phyloP scores from a whole-genome alignment of 2,888 invertebrate genomes.

The Parnassius orleans region DNA sequence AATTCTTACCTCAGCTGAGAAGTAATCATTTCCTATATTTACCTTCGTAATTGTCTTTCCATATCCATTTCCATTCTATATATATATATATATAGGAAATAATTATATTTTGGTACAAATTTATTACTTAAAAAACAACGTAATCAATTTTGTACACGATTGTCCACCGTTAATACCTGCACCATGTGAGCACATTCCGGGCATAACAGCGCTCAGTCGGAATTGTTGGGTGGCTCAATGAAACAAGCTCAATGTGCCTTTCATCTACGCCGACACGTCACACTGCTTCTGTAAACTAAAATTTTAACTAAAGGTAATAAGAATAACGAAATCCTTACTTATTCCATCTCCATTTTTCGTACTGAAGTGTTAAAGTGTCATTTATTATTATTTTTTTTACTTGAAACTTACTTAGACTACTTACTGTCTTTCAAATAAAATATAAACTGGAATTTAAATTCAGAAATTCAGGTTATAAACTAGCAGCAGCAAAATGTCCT shows the following conservation, averaged over 20 bases:
- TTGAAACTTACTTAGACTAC: no score
- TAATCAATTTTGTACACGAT: slow-evolving; percentile 32
- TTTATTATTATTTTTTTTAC: no score
- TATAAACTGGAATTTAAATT: neutral
- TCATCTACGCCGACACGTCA: slow-evolving; percentile 26
- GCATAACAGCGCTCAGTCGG: slow-evolving; percentile 48
- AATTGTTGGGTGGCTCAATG: slow-evolving; percentile 40
- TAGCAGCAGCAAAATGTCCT: no score
- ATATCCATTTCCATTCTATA: no score
- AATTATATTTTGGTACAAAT: neutral
- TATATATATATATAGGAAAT: neutral
- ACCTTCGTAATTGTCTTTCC: no score
- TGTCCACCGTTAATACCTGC: slow-evolving; percentile 44
- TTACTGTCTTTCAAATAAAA: neutral
- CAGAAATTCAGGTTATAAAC: no score
- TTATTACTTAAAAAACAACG: neutral
- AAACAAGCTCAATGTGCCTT: slow-evolving; percentile 31
- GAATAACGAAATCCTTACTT: no score
- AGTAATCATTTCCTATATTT: no score
- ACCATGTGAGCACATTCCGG: slow-evolving; percentile 62
- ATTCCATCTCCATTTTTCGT: no score
- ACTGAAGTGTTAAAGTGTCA: no score
- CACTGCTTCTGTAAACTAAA: neutral
- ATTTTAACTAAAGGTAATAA: neutral
- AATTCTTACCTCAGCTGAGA: no score